These are phyloP conservation scores for Spheniscus mendiculus DNA, from an alignment of 2,113 vertebrate genomes.

Conservation along the genomic window DNA sequence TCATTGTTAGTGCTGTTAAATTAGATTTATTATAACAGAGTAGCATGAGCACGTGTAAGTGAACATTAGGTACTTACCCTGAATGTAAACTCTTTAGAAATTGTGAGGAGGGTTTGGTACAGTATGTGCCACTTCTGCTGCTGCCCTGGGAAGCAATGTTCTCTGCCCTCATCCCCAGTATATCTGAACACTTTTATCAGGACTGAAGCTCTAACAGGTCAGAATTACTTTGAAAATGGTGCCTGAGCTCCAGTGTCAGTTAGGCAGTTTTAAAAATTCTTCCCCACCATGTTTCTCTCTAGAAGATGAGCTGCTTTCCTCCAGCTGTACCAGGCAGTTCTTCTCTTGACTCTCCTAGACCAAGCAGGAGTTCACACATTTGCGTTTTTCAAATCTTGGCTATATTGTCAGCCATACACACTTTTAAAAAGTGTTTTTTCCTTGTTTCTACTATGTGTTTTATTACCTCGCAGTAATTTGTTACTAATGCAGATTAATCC, in stretches of 20 bases:
- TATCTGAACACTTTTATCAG: background rate
- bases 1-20: background rate
- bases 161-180: background rate
- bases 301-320: background rate
- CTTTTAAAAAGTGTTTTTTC: background rate
- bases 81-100: background rate
- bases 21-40: background rate
- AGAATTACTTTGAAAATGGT: background rate
- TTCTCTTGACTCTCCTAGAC: background rate
- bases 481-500: background rate
- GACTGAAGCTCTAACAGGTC: background rate
- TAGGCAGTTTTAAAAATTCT: background rate
- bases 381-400: background rate
- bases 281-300: background rate
- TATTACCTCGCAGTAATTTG: background rate
- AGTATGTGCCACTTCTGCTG: background rate
- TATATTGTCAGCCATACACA: background rate
- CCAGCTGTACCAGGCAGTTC: background rate
- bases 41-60: background rate
- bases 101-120: background rate
- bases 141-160: background rate
- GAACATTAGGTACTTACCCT: background rate
- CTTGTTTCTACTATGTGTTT: background rate
- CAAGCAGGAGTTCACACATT: background rate
- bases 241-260: background rate